phyloP scores from a whole-genome alignment of 2,888 invertebrate species.

The Ischnura elegans region DNA sequence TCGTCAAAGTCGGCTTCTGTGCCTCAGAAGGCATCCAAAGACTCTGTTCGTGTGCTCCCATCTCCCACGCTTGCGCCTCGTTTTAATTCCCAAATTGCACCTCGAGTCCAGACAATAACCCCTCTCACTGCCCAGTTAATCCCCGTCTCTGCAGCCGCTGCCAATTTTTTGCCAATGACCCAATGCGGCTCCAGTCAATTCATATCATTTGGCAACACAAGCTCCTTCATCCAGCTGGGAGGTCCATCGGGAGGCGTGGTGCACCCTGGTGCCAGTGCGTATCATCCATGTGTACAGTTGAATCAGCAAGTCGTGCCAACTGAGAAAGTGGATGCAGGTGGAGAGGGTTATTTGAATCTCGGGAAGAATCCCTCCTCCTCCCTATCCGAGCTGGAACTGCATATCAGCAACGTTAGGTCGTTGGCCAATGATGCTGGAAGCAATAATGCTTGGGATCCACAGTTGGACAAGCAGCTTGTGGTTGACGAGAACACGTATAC shows the following conservation, averaged over 20 bases:
- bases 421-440: conserved; percentile 20
- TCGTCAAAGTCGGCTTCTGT: background rate
- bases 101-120: background rate
- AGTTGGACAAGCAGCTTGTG: background rate
- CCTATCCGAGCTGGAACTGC: background rate
- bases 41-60: background rate
- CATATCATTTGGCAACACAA: conserved; percentile 32
- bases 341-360: too few relatives aligned
- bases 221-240: conserved; percentile 33
- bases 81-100: conserved; percentile 19
- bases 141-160: conserved; percentile 45
- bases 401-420: conserved; percentile 49
- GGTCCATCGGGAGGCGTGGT: background rate
- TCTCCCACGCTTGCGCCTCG: background rate
- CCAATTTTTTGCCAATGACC: conserved; percentile 47
- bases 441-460: background rate
- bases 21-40: conserved; percentile 53
- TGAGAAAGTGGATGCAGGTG: background rate
- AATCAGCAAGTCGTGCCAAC: background rate
- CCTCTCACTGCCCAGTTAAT: conserved; percentile 55
- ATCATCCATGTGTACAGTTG: conserved; percentile 37
- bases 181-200: conserved; percentile 32
- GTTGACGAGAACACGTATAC: background rate
- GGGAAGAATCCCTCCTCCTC: background rate
- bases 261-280: background rate